Base-by-base conservation (phyloP, 2,797 vertebrate genomes). In the Gymnothorax reevesii region DNA sequence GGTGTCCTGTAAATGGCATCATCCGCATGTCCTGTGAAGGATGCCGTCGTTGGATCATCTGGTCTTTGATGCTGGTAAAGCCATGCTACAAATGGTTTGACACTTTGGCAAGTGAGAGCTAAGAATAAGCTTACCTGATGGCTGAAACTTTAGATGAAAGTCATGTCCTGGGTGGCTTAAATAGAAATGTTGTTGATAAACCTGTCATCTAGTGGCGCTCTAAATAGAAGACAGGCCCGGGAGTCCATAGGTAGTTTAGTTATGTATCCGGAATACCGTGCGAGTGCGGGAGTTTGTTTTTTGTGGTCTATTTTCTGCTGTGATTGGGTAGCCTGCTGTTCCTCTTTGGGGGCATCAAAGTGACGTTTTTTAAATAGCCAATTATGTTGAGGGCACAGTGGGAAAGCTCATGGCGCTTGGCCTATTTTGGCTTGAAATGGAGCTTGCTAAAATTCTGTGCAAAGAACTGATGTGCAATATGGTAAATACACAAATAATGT, bases 141-240 rank as follows among this genome's bases (percentile, higher is more conserved):
- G 64, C 77, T 83, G 66, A 83, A 86, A 88, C 62, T 62, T 85
- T 69, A 88, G 87, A 83, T 66, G 75, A 52, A 55, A 59, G 85
- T 84, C 79, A 75, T 27, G 80, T 84, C 80, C 9, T 20, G 17
- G 33, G 12, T 83, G 83, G 73, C 80, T 8, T 87, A 89, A 92
- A 94, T 92, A 87, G 90, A 92, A 89, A 82, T 25, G 13, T 86
- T 88, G 89, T 89, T 87, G 88, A 88, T 92, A 86, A 91, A 92
- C 83, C 59, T 86, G 89, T 92, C 88, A 89, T 88, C 87, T 85
- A 17, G 3, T 86, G 9, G 54, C 7, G 10, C 75, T 79, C 22
- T 79, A 79, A 79, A 79, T 79, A 79, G 75, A 17, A 52, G 49
- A 20, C 12, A 15, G 71, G 33, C 12, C 71, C 20, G 33, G 25